phyloP scores from a whole-genome alignment of 2,888 invertebrate species.

The Agonopterix heracliana region DNA sequence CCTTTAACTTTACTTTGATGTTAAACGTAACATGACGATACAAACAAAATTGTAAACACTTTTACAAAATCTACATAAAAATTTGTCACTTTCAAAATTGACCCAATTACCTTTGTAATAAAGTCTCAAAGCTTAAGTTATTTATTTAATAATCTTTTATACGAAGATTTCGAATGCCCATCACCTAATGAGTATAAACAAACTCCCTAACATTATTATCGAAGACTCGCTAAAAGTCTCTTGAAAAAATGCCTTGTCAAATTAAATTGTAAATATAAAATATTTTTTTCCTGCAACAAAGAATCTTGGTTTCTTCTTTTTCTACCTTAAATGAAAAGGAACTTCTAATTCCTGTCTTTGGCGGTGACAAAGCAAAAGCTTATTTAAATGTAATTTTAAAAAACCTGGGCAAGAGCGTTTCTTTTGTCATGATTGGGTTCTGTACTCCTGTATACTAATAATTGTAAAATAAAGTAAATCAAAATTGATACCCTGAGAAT shows the following conservation, averaged over 20 bases:
- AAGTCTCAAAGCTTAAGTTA: background rate
- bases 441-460: too few species aligned
- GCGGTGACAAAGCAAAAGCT: conserved; percentile 16
- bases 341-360: conserved; percentile 7
- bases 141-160: background rate
- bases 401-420: conserved; percentile 8
- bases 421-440: too few species aligned
- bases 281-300: too few species aligned
- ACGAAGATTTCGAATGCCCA: background rate
- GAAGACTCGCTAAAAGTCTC: background rate
- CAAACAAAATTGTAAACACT: background rate
- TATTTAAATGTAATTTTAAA: conserved; percentile 23
- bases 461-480: too few species aligned
- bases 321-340: conserved; percentile 4
- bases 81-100: background rate
- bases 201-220: too few species aligned
- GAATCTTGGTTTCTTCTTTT: background rate
- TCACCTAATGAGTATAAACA: too few species aligned
- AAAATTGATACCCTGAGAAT: too few species aligned
- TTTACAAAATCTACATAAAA: background rate
- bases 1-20: conserved; percentile 26
- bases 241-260: background rate
- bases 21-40: conserved; percentile 4
- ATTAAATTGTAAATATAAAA: background rate
- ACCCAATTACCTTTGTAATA: background rate